Evolutionary conservation across 64 coral and sea anemone species (phyloP), one percentile per base, ranked within the genome.

Genomic region (Stylophora pistillata): DNA sequence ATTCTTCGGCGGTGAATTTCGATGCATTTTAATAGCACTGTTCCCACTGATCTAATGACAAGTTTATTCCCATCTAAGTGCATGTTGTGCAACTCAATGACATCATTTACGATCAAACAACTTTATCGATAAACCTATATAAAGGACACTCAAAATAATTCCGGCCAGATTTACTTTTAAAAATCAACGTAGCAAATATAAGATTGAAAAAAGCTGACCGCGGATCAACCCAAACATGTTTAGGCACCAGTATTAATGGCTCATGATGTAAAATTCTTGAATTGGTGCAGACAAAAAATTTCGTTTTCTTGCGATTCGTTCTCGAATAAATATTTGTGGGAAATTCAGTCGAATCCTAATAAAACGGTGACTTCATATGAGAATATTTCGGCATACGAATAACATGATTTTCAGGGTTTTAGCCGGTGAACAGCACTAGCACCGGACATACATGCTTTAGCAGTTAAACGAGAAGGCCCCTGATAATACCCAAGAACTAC

Each of bases 201-300:
- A 25, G 64, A 68, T 26, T 25, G 21, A n/a, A 21, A 68, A 12
- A n/a, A 10, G 64, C n/a, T 25, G 64, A 23, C 64, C n/a, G n/a
- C n/a, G n/a, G n/a, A n/a, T n/a, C n/a, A n/a, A n/a, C n/a, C n/a
- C n/a, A n/a, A n/a, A n/a, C n/a, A n/a, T n/a, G n/a, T n/a, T 61
- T 25, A 31, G 10, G 56, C 21, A 57, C 61, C 30, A 27, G 30
- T 20, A 18, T 81, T 16, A 6, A 23, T 61, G 30, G 32, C 30
- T 41, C 30, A 53, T 82, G 77, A 82, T 37, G 79, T 47, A 82
- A 82, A 65, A 20, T 47, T 41, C 18, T 17, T 47, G 65, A 41
- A 47, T 15, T 47, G 7, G 37, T 47, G 7, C 3, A 7, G 37
- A 47, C 37, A 47, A 47, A 47, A 3, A 47, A 47, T 47, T 47